Evolutionary conservation across 2,797 vertebrate genomes (phyloP).

Genomic region (Poecile montanus): DNA sequence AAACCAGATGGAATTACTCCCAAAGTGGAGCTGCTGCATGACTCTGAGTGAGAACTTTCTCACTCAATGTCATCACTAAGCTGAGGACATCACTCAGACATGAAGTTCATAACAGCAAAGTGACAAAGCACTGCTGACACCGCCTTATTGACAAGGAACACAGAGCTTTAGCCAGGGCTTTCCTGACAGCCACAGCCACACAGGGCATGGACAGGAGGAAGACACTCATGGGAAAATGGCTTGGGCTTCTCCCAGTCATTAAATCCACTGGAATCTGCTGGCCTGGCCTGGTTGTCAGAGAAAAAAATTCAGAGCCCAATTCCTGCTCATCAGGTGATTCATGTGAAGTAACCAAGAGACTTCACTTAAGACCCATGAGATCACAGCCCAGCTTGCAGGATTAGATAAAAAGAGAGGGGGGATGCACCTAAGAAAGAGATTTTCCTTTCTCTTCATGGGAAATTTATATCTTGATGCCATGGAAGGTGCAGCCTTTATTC

Average conservation of each 20-base stretch:
- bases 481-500: background rate
- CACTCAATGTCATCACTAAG: background rate
- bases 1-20: background rate
- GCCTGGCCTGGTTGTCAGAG: background rate
- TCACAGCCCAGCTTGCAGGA: background rate
- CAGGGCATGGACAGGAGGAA: background rate
- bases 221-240: rapidly evolving
- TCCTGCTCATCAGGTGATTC: background rate
- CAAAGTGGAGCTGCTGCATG: background rate
- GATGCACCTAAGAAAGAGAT: background rate
- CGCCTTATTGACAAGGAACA: background rate
- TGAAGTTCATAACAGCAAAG: background rate
- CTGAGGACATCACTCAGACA: background rate
- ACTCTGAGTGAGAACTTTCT: background rate
- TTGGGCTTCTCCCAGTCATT: background rate
- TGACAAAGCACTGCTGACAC: background rate
- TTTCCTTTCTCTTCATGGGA: background rate
- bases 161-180: background rate
- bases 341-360: background rate
- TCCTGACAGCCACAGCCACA: background rate
- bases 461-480: rapidly evolving
- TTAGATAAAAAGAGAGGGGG: background rate
- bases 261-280: background rate
- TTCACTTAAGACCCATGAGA: rapidly evolving
- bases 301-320: background rate